Conservation (phyloP, 2,888 invertebrate genomes). For the Melieria picta region DNA sequence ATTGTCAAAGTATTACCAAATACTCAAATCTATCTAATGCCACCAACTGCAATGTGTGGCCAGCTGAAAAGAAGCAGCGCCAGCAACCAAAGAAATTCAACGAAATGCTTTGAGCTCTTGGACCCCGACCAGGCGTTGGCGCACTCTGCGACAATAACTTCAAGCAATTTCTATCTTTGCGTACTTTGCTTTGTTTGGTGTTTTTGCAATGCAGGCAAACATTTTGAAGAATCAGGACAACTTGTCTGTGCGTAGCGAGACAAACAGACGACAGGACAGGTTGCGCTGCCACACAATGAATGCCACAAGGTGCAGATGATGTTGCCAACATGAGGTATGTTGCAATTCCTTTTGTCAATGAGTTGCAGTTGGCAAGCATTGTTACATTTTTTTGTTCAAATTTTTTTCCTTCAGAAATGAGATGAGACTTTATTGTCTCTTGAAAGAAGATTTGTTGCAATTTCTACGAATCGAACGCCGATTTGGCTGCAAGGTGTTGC, state of each 20-base stretch:
- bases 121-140: neutral
- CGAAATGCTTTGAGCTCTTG: too few species aligned
- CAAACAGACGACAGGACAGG: slow-evolving; percentile 52
- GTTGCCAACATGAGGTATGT: slow-evolving; percentile 16
- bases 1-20: too few species aligned
- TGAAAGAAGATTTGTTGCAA: too few species aligned
- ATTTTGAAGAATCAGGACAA: slow-evolving; percentile 22
- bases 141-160: neutral
- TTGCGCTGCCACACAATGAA: slow-evolving; percentile 22
- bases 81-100: too few species aligned
- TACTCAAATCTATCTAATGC: too few species aligned
- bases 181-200: neutral
- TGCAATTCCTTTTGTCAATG: slow-evolving; percentile 19
- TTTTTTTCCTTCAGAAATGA: neutral
- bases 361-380: neutral
- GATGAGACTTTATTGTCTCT: too few species aligned
- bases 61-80: too few species aligned
- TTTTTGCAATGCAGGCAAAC: slow-evolving; percentile 5
- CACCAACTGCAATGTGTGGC: too few species aligned
- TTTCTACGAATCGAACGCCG: too few species aligned
- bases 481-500: too few species aligned
- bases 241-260: slow-evolving; percentile 45
- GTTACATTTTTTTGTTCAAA: neutral
- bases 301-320: slow-evolving; percentile 24
- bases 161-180: slow-evolving; percentile 4